These are phyloP conservation scores for Zaprionus africanus DNA, from an alignment of 1,140 invertebrate species.

Conservation along the genomic window DNA sequence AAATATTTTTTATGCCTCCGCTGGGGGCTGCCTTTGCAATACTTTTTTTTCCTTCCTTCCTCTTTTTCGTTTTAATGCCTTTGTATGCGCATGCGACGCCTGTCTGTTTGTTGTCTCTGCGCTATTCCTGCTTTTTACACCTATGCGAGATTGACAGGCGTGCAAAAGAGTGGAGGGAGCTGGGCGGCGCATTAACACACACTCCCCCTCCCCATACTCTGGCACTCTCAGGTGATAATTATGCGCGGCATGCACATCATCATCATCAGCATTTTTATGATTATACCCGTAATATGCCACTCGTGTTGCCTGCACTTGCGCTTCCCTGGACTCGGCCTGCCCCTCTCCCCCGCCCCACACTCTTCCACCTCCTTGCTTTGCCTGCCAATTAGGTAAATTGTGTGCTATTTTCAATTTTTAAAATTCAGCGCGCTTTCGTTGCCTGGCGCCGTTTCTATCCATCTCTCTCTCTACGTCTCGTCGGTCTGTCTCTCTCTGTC, in stretches of 20 bases:
- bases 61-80: slow-evolving; percentile 17
- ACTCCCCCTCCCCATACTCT: background rate
- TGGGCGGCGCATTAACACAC: slow-evolving; percentile 44
- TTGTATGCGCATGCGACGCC: slow-evolving; percentile 70
- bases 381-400: slow-evolving; percentile 83
- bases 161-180: slow-evolving; percentile 2
- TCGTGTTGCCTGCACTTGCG: slow-evolving; percentile 26
- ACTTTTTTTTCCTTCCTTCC: slow-evolving; percentile 4
- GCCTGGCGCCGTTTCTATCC: background rate
- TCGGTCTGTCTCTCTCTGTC: slow-evolving; percentile 8
- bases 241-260: slow-evolving; percentile 70
- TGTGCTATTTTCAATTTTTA: slow-evolving; percentile 83
- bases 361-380: background rate
- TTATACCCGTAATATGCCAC: slow-evolving; percentile 65
- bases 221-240: slow-evolving; percentile 55
- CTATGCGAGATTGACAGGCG: slow-evolving; percentile 72
- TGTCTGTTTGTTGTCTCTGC: slow-evolving; percentile 41
- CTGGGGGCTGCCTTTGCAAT: slow-evolving; percentile 21
- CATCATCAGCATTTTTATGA: slow-evolving; percentile 66
- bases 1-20: slow-evolving; percentile 65
- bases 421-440: slow-evolving; percentile 60
- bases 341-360: background rate
- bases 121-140: slow-evolving; percentile 39
- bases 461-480: background rate
- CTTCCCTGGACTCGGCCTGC: background rate